phyloP scores from a whole-genome alignment of 2,113 vertebrate species.

The Sterrhoptilus dennistouni region DNA sequence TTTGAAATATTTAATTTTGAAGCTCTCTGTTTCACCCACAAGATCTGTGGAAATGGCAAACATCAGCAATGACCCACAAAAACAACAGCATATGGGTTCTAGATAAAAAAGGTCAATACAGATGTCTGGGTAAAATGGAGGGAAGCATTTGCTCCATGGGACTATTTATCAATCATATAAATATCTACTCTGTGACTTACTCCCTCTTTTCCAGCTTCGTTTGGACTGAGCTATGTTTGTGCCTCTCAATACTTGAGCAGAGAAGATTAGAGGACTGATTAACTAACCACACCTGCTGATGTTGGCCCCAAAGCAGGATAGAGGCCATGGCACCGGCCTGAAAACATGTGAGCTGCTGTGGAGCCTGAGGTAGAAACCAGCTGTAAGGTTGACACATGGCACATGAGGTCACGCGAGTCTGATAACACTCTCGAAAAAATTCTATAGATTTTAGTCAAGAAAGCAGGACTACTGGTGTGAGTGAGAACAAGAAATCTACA shows the following conservation, averaged over 20 bases:
- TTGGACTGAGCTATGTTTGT: not conserved
- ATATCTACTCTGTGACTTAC: not conserved
- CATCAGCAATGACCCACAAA: not conserved
- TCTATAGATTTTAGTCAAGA: not conserved
- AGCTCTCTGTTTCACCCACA: not conserved
- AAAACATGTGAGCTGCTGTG: not conserved
- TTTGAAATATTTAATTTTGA: slow-evolving; percentile 14
- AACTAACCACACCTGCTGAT: not conserved
- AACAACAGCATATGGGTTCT: not conserved
- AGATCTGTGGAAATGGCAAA: not conserved
- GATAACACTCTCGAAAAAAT: not conserved
- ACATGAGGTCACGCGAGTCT: not conserved
- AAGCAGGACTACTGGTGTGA: not conserved
- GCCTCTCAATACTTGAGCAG: not conserved
- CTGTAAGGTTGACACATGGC: not conserved
- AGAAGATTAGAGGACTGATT: not conserved
- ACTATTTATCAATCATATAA: not conserved
- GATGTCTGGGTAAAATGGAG: not conserved
- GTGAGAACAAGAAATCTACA: not conserved
- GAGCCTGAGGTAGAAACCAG: not conserved
- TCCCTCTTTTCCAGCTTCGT: not conserved
- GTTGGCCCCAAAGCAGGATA: not conserved
- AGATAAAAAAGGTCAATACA: not conserved
- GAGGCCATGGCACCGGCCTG: not conserved
- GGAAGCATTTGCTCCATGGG: not conserved